phyloP scores from a whole-genome alignment of 2,888 invertebrate species.

The Lasioglossum vierecki region DNA sequence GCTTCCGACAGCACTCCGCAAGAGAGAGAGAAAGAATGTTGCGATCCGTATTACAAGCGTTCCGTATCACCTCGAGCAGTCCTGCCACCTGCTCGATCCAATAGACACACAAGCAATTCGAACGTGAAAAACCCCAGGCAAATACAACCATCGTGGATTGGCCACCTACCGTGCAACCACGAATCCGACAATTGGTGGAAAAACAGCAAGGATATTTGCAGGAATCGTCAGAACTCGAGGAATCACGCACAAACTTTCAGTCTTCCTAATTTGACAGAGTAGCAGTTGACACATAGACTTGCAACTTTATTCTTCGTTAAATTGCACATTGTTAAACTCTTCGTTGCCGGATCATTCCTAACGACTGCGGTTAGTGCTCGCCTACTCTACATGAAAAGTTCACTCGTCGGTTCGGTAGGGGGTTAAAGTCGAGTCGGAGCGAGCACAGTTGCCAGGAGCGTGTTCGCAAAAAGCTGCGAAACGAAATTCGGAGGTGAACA shows the following conservation, averaged over 20 bases:
- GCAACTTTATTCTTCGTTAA: neutral
- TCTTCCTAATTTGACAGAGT: neutral
- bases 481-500: neutral
- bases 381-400: neutral
- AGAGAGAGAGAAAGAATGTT: neutral
- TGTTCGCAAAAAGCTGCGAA: slow-evolving; percentile 5
- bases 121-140: neutral
- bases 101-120: neutral
- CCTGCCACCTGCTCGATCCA: neutral
- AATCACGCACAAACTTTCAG: neutral
- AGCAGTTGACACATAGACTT: neutral
- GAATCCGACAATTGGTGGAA: neutral
- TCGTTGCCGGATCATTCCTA: neutral
- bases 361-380: neutral
- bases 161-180: neutral
- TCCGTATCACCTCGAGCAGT: slow-evolving; percentile 2
- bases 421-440: neutral
- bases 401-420: neutral
- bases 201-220: neutral
- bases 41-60: neutral
- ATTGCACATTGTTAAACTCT: neutral
- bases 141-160: too few relatives aligned
- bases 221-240: neutral
- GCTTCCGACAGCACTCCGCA: slow-evolving; percentile 1
- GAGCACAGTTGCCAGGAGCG: neutral